A percentile compares a stretch with the other conserved stretches of the same genome.
Evolutionary conservation across 2,113 vertebrate species (phyloP).

Genomic region (mouse (Mus musculus)): DNA sequence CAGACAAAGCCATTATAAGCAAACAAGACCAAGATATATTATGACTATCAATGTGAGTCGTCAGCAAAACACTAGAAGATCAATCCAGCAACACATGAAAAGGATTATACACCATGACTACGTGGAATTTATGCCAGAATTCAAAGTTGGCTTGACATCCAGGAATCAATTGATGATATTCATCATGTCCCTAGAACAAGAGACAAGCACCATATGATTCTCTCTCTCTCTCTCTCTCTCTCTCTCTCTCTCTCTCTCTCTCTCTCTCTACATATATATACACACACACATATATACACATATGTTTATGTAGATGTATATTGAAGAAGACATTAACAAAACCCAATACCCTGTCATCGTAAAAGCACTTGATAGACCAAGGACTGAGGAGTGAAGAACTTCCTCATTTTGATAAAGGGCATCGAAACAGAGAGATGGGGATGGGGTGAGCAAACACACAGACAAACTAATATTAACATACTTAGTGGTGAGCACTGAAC

Average conservation of each 20-base stretch:
- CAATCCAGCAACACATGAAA: background rate
- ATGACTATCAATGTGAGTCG: background rate
- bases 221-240: background rate
- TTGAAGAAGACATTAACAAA: background rate
- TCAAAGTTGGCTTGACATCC: slow-evolving; percentile 17
- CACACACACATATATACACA: too few species aligned
- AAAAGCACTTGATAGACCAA: slow-evolving; percentile 2
- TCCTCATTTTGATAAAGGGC: slow-evolving; percentile 13
- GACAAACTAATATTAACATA: background rate
- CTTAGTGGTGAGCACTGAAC: background rate
- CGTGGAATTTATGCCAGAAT: background rate
- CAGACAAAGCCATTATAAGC: background rate
- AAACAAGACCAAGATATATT: background rate
- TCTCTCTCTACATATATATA: background rate
- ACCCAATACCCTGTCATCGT: background rate
- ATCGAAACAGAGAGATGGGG: background rate
- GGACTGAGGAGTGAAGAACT: background rate
- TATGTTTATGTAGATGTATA: too few species aligned
- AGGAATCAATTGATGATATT: background rate
- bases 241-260: background rate
- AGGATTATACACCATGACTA: background rate
- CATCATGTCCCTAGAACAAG: background rate
- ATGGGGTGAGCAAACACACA: too few species aligned
- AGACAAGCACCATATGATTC: background rate
- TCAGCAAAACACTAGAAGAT: background rate